Evolutionary conservation across 2,113 vertebrate genomes (phyloP).

Genomic region (Gallinago undulata): DNA sequence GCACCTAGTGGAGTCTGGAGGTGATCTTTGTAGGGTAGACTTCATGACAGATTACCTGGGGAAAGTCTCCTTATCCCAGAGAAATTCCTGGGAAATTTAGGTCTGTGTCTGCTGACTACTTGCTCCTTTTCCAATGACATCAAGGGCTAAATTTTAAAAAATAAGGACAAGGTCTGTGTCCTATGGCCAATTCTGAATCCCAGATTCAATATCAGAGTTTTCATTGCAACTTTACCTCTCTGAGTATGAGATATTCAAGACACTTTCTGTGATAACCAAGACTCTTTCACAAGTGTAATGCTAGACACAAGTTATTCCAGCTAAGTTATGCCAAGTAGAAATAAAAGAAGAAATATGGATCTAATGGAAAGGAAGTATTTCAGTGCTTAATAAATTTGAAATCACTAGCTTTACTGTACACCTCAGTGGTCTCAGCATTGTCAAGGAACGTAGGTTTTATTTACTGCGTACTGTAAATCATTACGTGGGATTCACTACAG

Average conservation of each 20-base stretch:
- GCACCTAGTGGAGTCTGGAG: neutral
- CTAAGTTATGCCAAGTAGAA: neutral
- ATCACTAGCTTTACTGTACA: neutral
- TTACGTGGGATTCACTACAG: neutral
- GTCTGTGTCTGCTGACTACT: neutral
- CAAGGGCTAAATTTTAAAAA: neutral
- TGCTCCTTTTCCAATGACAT: neutral
- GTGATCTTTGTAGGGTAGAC: neutral
- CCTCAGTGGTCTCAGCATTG: neutral
- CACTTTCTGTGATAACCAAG: neutral
- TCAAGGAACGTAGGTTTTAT: neutral
- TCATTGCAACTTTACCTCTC: neutral
- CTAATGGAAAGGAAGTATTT: neutral
- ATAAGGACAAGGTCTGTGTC: neutral
- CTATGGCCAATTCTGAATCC: neutral
- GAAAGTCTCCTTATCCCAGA: neutral
- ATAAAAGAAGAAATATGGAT: neutral
- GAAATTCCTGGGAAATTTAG: neutral
- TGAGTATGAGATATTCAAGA: neutral
- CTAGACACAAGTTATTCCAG: neutral
- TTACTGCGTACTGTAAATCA: neutral
- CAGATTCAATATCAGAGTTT: neutral
- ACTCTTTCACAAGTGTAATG: neutral
- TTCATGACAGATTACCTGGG: neutral
- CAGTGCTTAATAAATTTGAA: neutral